These are phyloP conservation scores for Nothobranchius kuhntae DNA, from an alignment of 2,113 vertebrate species.

Conservation along the genomic window DNA sequence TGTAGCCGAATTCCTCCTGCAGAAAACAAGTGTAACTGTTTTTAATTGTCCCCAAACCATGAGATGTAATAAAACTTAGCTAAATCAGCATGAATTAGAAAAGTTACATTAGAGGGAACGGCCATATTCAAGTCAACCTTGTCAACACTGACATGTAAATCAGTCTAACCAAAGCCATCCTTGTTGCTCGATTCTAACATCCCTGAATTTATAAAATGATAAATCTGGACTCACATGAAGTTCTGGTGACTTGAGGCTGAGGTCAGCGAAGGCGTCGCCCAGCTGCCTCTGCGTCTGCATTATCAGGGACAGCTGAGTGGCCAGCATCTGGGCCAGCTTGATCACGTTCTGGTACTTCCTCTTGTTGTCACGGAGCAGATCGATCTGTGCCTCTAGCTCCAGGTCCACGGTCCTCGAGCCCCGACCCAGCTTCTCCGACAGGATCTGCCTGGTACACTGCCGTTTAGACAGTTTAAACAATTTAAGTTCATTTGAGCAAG, in stretches of 20 bases:
- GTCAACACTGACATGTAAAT: too few relatives aligned
- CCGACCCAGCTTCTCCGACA: conserved; percentile 95
- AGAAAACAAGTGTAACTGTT: neutral
- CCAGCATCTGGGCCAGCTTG: conserved; percentile 90
- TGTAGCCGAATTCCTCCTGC: conserved; percentile 98
- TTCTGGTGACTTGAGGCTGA: conserved; percentile 96
- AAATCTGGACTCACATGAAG: conserved; percentile 86
- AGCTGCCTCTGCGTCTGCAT: conserved; percentile 95
- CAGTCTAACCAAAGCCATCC: too few relatives aligned
- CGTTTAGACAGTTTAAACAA: conserved; percentile 2
- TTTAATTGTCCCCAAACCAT: too few relatives aligned
- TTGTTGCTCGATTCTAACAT: too few relatives aligned
- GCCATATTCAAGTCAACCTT: too few relatives aligned
- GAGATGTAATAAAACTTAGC: too few relatives aligned
- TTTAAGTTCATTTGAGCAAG: neutral
- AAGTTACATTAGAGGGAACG: too few relatives aligned
- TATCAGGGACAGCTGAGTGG: conserved; percentile 90
- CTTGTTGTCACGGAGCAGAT: conserved; percentile 94
- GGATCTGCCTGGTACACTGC: conserved; percentile 96
- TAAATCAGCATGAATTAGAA: too few relatives aligned
- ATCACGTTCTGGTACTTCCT: conserved; percentile 94
- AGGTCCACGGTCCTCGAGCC: conserved; percentile 97
- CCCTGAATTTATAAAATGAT: neutral
- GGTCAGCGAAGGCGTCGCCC: conserved; percentile 95
- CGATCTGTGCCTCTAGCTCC: conserved; percentile 96